phyloP scores from a whole-genome alignment of 64 coral and sea anemone genomes.

The Platygyra sinensis region DNA sequence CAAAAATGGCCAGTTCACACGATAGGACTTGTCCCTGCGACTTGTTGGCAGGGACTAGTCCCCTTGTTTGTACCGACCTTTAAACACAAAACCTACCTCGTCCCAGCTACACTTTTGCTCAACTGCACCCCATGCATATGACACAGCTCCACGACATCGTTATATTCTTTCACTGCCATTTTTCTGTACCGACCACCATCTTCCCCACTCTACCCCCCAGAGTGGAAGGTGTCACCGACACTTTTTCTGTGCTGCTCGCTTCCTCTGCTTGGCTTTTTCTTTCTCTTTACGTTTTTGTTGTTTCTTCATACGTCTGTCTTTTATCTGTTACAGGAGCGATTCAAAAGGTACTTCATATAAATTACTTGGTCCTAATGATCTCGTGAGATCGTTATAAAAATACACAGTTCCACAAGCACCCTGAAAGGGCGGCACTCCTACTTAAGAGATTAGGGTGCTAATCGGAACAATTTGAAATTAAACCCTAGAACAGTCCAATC shows the following conservation, averaged over 20 bases:
- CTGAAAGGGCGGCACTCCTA: too few relatives aligned
- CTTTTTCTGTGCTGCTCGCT: conserved; percentile 60
- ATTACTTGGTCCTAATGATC: too few relatives aligned
- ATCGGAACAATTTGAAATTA: too few relatives aligned
- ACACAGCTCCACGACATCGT: conserved; percentile 83
- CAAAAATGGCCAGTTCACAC: too few relatives aligned
- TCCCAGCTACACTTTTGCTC: conserved; percentile 71
- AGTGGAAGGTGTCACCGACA: conserved; percentile 62
- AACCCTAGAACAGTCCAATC: too few relatives aligned
- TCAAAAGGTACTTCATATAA: too few relatives aligned
- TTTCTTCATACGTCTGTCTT: conserved; percentile 79
- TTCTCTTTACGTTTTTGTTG: conserved; percentile 94
- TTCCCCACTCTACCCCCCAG: conserved; percentile 68
- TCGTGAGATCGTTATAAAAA: too few relatives aligned
- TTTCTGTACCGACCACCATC: conserved; percentile 74
- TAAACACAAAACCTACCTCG: conserved; percentile 65
- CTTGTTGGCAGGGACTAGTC: too few relatives aligned
- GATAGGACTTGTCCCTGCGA: too few relatives aligned
- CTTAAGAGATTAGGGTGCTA: too few relatives aligned
- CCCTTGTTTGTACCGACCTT: too few relatives aligned
- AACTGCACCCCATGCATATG: conserved; percentile 95
- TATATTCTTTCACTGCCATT: conserved; percentile 83
- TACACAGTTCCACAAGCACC: too few relatives aligned
- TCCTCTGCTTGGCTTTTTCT: conserved; percentile 87
- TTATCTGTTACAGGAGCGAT: conserved; percentile 57